These are phyloP conservation scores for Heteromormyrus szaboi DNA, from an alignment of 2,797 vertebrate species.

Conservation along the genomic window DNA sequence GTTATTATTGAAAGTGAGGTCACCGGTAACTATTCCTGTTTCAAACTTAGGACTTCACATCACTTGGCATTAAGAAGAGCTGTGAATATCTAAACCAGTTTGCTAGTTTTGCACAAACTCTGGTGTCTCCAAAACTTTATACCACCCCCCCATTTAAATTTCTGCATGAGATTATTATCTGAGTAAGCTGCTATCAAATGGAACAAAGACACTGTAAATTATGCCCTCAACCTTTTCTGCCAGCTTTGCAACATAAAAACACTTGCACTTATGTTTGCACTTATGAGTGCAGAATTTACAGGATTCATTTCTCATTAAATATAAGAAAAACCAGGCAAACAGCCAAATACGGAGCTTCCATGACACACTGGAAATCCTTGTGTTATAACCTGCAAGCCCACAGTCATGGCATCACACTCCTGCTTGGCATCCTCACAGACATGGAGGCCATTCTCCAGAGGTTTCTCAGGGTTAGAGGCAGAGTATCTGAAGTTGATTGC, in stretches of 20 bases:
- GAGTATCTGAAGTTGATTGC: not conserved
- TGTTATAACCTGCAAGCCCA: not conserved
- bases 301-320: not conserved
- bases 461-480: not conserved
- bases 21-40: not conserved
- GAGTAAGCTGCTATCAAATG: not conserved
- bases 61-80: not conserved
- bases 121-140: not conserved
- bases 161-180: not conserved
- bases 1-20: not conserved
- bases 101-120: not conserved
- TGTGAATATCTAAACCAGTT: not conserved
- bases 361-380: not conserved
- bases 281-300: not conserved
- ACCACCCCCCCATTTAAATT: not conserved
- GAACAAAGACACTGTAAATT: not conserved
- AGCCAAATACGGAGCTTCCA: not conserved
- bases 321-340: not conserved
- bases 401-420: not conserved
- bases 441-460: not conserved
- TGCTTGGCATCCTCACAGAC: not conserved
- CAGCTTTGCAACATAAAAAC: not conserved
- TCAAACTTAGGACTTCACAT: not conserved
- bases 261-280: not conserved
- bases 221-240: not conserved